phyloP scores from a whole-genome alignment of 2,888 invertebrate species.

The Agrotis segetum region DNA sequence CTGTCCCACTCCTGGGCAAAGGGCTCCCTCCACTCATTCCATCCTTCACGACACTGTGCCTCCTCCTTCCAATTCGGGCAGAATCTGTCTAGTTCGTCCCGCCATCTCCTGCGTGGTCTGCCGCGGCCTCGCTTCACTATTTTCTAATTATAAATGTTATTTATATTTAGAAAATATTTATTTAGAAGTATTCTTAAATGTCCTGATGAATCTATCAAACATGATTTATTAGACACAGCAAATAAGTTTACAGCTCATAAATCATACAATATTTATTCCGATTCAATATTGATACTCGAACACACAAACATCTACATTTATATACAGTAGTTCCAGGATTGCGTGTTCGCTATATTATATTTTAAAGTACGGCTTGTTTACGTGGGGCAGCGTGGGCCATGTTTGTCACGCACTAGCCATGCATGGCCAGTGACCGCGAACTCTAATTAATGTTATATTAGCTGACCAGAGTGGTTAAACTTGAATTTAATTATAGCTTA shows the following conservation, averaged over 20 bases:
- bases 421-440: conserved; percentile 56
- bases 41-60: too few species aligned
- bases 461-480: conserved; percentile 27
- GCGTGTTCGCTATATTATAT: conserved; percentile 58
- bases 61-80: too few species aligned
- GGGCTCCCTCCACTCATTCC: too few species aligned
- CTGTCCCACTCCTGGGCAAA: too few species aligned
- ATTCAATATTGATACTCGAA: neutral
- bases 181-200: neutral
- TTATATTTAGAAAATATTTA: neutral
- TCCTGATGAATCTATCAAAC: neutral
- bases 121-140: too few species aligned
- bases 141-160: too few species aligned
- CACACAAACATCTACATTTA: neutral
- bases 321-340: conserved; percentile 5
- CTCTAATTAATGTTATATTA: conserved; percentile 75
- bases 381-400: conserved; percentile 36
- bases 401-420: conserved; percentile 69
- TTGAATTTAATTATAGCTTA: conserved; percentile 13
- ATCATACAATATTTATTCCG: neutral
- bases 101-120: too few species aligned
- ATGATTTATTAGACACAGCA: neutral
- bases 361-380: conserved; percentile 54
- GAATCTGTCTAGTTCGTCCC: too few species aligned
- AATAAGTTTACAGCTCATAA: neutral